Base-by-base conservation (phyloP, 2,888 invertebrate genomes). In the Epinotia ramella region DNA sequence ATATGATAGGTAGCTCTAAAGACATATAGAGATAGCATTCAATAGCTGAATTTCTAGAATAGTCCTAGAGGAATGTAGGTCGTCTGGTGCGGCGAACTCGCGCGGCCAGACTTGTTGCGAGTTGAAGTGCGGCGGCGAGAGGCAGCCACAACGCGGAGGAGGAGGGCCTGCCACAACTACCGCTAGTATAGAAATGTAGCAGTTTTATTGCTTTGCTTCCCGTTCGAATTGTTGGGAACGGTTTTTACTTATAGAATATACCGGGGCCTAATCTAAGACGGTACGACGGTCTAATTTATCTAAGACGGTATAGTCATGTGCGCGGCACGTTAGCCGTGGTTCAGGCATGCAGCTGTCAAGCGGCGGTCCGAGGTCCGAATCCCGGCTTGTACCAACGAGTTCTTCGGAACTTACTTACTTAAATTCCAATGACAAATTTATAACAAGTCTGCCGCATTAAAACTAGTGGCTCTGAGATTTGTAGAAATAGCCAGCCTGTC, bases 101-200 rank as follows among this genome's bases (percentile, higher is more conserved):
- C 62, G 62, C 28, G 16, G 28, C 3, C 7, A 9, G 49, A 65
- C 65, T 65, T 65, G 65, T 65, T 49, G 65, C 49, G 65, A 65
- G 49, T 65, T 65, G 46, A 20, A 64, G 12, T 44, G 63, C 18
- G 18, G 20, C 20, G 44, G 63, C 46, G 46, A n/a, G 46, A 20
- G 44, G 24, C 65, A 2, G 65, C 46, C 16, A 20, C 20, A 13
- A 13, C 28, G 33, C 7, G 57, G 57, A 20, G 24, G 28, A 18
- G 18, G n/a, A 9, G 9, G 40, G 40, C 40, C 9, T 40, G 0
- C 1, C 33, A 33, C 6, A 33, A 0, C 33, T 33, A 40, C 9
- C 0, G 1, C n/a, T 7, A 11, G 46, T 49, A 53, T 2, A n/a
- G n/a, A 63, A 33, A 40, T 62, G 33, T 33, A 62, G n/a, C 18